These are phyloP conservation scores for Oeneis ivallda DNA, from an alignment of 2,888 invertebrate genomes.

Conservation along the genomic window DNA sequence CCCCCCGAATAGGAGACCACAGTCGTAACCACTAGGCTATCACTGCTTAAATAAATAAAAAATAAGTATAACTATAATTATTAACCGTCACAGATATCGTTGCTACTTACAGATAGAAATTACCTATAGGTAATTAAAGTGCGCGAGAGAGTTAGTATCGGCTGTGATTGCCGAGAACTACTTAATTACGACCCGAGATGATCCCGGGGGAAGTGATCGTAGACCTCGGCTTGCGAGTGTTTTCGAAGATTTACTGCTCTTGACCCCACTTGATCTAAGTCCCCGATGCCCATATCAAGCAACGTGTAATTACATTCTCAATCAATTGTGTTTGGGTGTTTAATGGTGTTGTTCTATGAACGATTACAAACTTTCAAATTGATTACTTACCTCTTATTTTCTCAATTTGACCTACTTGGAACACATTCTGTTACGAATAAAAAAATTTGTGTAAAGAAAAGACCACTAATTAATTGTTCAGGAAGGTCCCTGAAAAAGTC, in stretches of 20 bases:
- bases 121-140: conserved; percentile 61
- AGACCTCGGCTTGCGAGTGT: conserved; percentile 46
- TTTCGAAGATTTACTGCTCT: conserved; percentile 64
- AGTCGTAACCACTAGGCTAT: too few relatives aligned
- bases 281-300: conserved; percentile 43
- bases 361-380: not conserved
- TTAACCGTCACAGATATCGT: too few relatives aligned
- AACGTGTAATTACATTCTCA: conserved; percentile 47
- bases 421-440: too few relatives aligned
- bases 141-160: conserved; percentile 59
- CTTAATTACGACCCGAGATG: conserved; percentile 62
- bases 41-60: too few relatives aligned
- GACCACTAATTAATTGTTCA: too few relatives aligned
- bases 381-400: not conserved
- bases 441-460: too few relatives aligned
- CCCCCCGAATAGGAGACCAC: too few relatives aligned
- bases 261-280: conserved; percentile 63
- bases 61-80: not conserved
- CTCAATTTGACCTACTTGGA: not conserved
- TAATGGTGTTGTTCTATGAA: not conserved
- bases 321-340: conserved; percentile 43
- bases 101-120: conserved; percentile 34
- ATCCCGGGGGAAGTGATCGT: conserved; percentile 54
- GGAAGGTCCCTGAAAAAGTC: too few relatives aligned
- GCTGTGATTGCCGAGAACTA: conserved; percentile 62